Percentiles rank a stretch among this genome's conserved stretches.
Evolutionary conservation across 1,140 invertebrate species (phyloP).

Genomic region (Fopius arisanus): DNA sequence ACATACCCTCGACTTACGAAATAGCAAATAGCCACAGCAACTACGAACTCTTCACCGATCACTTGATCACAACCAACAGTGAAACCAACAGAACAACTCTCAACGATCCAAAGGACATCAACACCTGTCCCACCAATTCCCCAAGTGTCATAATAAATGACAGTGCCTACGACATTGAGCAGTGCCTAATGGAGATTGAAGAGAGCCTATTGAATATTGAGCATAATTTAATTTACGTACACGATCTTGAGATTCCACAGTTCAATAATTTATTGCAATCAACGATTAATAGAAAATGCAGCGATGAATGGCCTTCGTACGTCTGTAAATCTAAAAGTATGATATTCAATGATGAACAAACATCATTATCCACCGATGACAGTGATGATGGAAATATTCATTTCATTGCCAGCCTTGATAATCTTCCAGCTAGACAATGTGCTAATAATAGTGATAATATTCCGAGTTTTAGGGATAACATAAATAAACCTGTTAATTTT

Average conservation of each 20-base stretch:
- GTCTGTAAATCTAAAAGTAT: not conserved
- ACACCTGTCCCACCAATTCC: not conserved
- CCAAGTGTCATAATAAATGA: slow-evolving; percentile 2
- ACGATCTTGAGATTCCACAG: slow-evolving; percentile 50
- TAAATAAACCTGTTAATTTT: slow-evolving; percentile 36
- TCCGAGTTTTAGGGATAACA: not conserved
- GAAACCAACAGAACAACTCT: not conserved
- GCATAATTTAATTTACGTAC: slow-evolving; percentile 50
- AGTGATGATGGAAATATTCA: slow-evolving; percentile 37
- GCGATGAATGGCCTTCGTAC: slow-evolving; percentile 8
- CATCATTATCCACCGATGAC: slow-evolving; percentile 3
- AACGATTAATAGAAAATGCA: not conserved
- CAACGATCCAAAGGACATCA: not conserved
- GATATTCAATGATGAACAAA: not conserved
- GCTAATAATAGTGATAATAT: slow-evolving; percentile 28
- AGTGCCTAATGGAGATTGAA: slow-evolving; percentile 53
- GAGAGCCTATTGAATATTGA: slow-evolving; percentile 54
- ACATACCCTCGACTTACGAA: slow-evolving; percentile 40
- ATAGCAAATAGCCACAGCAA: slow-evolving; percentile 51
- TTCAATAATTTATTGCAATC: slow-evolving; percentile 42
- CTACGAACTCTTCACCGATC: slow-evolving; percentile 46
- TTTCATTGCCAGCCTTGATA: slow-evolving; percentile 45
- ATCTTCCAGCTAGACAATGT: slow-evolving; percentile 35
- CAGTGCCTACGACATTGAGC: slow-evolving; percentile 48
- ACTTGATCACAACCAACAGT: not conserved